Evolutionary conservation across 1,140 invertebrate genomes (phyloP), one percentile per base, ranked within the genome.

Genomic region (Agrypnia vestita): DNA sequence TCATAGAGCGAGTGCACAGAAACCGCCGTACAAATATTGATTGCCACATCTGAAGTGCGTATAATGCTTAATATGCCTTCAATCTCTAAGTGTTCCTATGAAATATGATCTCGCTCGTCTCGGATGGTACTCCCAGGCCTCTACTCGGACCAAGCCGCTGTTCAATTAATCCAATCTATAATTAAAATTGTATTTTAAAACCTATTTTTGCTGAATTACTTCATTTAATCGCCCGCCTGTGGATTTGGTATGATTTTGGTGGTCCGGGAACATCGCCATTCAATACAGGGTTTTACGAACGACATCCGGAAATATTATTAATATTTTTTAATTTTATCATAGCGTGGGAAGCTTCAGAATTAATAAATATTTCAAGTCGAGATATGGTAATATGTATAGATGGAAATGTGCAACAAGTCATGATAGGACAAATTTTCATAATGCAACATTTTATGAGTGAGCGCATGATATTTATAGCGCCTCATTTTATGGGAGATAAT

Each of bases 161-260:
- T 69, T 78, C 76, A 78, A 81, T 81, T 81, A 78, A 67, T 53
- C 25, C 19, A 64, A 71, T 78, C 76, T 78, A 78, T 81, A 81
- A 81, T 81, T 81, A 81, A 81, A 81, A 81, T 17, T 53, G 76
- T 72, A 44, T 55, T 69, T 71, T 55, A 72, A 69, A 72, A 55
- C 15, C 35, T 69, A 53, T 55, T 71, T 59, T 78, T 78, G 21
- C 62, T 44, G 51, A 72, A 78, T 78, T 78, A 69, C 76, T 78
- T 78, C 47, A 78, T 78, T 78, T 69, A 64, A 77, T 56, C n/a
- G 21, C 53, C 47, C 56, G 19, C 19, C 43, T n/a, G 25, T 59
- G 21, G 12, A 1, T 43, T 6, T 13, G 19, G 35, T 69, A 7
- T 25, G 1, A 69, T 25, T 69, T 62, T 15, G 17, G 13, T 19